Conservation (phyloP, 2,888 invertebrate genomes). For the Andrena chrysosceles region DNA sequence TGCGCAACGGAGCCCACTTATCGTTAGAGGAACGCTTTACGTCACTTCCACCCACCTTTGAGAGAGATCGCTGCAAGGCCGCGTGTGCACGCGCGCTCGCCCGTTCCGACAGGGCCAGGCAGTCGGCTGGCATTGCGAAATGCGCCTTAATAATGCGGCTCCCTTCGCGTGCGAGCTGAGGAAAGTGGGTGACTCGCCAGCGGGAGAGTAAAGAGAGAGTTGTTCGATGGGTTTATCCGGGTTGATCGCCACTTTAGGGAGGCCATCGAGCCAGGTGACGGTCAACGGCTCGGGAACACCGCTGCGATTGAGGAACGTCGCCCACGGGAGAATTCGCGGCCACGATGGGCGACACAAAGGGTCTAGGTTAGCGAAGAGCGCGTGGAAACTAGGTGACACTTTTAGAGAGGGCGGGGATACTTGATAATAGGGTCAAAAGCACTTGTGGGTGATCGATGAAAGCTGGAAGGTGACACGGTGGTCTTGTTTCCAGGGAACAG, state of each 20-base stretch:
- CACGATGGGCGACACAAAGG: not conserved
- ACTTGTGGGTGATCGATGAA: slow-evolving; percentile 29
- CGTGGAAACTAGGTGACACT: slow-evolving; percentile 18
- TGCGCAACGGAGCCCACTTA: slow-evolving; percentile 47
- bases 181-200: slow-evolving; percentile 40
- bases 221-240: slow-evolving; percentile 7
- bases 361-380: slow-evolving; percentile 38
- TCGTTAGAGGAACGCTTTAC: slow-evolving; percentile 45
- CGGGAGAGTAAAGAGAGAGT: slow-evolving; percentile 35
- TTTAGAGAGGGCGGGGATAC: slow-evolving; percentile 35
- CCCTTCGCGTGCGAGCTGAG: slow-evolving; percentile 25
- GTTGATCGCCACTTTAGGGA: slow-evolving; percentile 2
- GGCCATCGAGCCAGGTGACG: not conserved
- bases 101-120: slow-evolving; percentile 34
- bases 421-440: slow-evolving; percentile 42
- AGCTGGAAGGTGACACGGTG: slow-evolving; percentile 8
- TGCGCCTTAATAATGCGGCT: slow-evolving; percentile 59
- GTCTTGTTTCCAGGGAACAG: slow-evolving; percentile 9
- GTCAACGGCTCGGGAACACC: not conserved
- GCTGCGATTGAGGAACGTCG: not conserved
- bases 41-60: slow-evolving; percentile 54
- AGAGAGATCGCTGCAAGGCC: slow-evolving; percentile 54
- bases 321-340: slow-evolving; percentile 12
- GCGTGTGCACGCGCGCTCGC: not conserved
- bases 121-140: slow-evolving; percentile 50